Conservation (phyloP, 1,140 invertebrate genomes). For the Habropoda laboriosa region DNA sequence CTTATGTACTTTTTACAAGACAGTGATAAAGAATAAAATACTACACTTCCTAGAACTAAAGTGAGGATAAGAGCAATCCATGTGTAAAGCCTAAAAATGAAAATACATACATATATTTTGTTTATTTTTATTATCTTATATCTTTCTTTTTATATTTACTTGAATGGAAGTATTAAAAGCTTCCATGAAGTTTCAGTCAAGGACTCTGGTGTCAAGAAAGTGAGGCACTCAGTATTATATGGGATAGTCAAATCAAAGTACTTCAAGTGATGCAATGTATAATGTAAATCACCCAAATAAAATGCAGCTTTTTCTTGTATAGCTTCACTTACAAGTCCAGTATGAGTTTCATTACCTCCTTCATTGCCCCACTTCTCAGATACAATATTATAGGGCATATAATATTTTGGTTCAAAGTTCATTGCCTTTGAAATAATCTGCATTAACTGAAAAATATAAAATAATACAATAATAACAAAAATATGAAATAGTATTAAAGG, state of each 20-base stretch:
- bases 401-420: slow-evolving; percentile 87
- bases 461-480: slow-evolving; percentile 43
- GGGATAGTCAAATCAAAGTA: slow-evolving; percentile 89
- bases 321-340: slow-evolving; percentile 88
- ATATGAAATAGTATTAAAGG: no score
- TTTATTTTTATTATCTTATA: background rate
- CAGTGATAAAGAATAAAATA: slow-evolving; percentile 83
- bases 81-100: slow-evolving; percentile 82
- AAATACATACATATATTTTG: slow-evolving; percentile 56
- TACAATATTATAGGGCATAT: slow-evolving; percentile 83
- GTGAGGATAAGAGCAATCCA: slow-evolving; percentile 85
- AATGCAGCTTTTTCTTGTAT: slow-evolving; percentile 86
- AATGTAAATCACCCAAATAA: slow-evolving; percentile 89
- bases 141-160: slow-evolving; percentile 76
- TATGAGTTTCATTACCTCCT: slow-evolving; percentile 84
- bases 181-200: slow-evolving; percentile 91
- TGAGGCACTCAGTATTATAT: slow-evolving; percentile 90
- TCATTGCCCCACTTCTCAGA: slow-evolving; percentile 85
- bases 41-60: slow-evolving; percentile 82
- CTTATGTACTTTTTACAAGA: slow-evolving; percentile 76
- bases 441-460: slow-evolving; percentile 83
- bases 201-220: slow-evolving; percentile 91
- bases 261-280: slow-evolving; percentile 86
- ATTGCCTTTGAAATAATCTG: slow-evolving; percentile 85
- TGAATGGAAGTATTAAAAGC: slow-evolving; percentile 90